Base-by-base conservation (phyloP, 2,888 invertebrate species). In the Dynastes tityus region DNA sequence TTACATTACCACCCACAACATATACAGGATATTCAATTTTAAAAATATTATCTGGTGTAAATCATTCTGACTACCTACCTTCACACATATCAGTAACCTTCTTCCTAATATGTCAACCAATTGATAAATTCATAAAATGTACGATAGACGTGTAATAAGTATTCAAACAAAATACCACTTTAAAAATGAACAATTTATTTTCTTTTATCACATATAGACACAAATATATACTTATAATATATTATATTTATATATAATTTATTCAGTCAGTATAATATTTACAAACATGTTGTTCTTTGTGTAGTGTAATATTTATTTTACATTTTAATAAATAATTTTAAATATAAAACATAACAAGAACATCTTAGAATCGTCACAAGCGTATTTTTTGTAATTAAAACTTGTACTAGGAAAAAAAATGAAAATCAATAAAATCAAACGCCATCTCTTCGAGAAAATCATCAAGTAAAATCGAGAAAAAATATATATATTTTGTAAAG, bases 211-310 rank as follows among this genome's bases (percentile, higher is more conserved):
- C 22, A 78, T 78, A 78, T 68, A 78, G 53, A 80, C 73, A 76
- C 75, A 76, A 77, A 78, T 77, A 79, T 76, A 64, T 76, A 78
- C 71, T 63, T 80, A 76, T 76, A 78, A 58, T 45, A 11, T 45
- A 78, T 77, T 76, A 70, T 76, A 45, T 45, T 45, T 45, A 75
- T 77, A 51, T 80, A 76, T 76, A 78, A 58, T 74, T 80, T 82
- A 85, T 84, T 86, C 87, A 87, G 87, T 87, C 87, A 87, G 85
- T 85, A 87, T 85, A 87, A 85, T 86, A 86, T 86, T 84, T 86
- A 86, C 85, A 86, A 78, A 79, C 49, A 83, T 81, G 81, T 81
- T 79, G 13, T 58, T 58, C 22, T 58, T 58, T 58, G 22, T 58
- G 22, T 58, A 58, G 29, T 63, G 45, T 8, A 68, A 32, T 51